Conservation (phyloP, 2,113 vertebrate genomes). For the Onychostruthus taczanowskii region DNA sequence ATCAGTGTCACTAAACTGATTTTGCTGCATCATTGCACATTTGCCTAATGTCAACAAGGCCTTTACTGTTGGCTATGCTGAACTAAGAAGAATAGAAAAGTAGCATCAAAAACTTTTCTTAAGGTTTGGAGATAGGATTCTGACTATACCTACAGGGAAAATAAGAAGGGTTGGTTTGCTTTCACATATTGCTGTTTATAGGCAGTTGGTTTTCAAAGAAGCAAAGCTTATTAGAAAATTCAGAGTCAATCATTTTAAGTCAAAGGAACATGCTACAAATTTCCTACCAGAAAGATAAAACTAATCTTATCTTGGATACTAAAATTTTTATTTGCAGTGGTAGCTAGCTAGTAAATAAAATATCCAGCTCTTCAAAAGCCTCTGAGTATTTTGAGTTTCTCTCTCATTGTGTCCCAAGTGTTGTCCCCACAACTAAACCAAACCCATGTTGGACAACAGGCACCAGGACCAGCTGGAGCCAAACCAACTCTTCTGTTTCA, state of each 20-base stretch:
- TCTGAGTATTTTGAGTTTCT: not conserved
- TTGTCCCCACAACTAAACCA: not conserved
- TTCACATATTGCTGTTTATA: not conserved
- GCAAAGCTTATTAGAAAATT: not conserved
- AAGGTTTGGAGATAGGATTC: not conserved
- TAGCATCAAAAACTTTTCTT: not conserved
- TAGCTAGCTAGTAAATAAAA: not conserved
- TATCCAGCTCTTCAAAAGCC: not conserved
- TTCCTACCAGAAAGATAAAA: not conserved
- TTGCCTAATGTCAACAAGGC: slow-evolving; percentile 54
- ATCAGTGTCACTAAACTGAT: slow-evolving; percentile 59
- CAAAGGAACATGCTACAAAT: not conserved
- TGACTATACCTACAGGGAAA: not conserved
- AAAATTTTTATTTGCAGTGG: not conserved
- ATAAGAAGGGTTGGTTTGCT: not conserved
- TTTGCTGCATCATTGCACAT: slow-evolving; percentile 55
- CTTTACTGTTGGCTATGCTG: slow-evolving; percentile 28
- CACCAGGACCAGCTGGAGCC: not conserved
- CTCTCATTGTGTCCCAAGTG: not conserved
- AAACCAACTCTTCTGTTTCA: not conserved
- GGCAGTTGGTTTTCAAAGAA: not conserved
- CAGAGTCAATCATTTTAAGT: not conserved
- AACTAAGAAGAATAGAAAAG: slow-evolving; percentile 1
- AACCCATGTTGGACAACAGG: not conserved
- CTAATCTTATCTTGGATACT: not conserved